These are phyloP conservation scores for Aricia agestis DNA, from an alignment of 1,140 invertebrate genomes.

Conservation along the genomic window DNA sequence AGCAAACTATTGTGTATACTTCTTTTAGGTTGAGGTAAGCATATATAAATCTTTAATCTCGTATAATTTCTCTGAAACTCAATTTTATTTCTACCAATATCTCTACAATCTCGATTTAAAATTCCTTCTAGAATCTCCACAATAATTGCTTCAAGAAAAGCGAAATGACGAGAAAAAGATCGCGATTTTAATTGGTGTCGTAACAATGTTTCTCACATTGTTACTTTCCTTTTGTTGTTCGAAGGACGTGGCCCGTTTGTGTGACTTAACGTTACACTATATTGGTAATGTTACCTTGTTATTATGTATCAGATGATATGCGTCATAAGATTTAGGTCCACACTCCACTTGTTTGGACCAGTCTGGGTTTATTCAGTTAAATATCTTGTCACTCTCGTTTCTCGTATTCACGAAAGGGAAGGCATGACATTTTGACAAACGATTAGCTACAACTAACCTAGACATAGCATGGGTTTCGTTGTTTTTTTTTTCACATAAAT, in stretches of 20 bases:
- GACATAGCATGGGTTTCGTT: no score
- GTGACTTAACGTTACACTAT: background rate
- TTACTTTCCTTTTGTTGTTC: constrained; percentile 24
- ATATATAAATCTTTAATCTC: no score
- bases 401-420: no score
- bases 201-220: constrained; percentile 29
- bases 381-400: no score
- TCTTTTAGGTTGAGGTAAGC: no score
- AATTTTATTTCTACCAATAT: background rate
- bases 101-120: background rate
- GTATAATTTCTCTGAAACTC: no score
- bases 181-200: constrained; percentile 28
- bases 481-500: no score
- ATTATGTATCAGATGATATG: background rate
- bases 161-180: constrained; percentile 11
- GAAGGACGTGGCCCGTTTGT: constrained; percentile 18
- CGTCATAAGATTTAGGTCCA: background rate
- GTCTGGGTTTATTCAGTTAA: no score
- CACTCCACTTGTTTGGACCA: no score
- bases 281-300: background rate
- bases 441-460: no score
- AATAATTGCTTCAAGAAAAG: background rate
- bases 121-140: background rate
- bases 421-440: no score
- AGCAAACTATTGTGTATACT: no score